Base-by-base conservation (phyloP, 2,888 invertebrate genomes). In the Cerastis leucographa region DNA sequence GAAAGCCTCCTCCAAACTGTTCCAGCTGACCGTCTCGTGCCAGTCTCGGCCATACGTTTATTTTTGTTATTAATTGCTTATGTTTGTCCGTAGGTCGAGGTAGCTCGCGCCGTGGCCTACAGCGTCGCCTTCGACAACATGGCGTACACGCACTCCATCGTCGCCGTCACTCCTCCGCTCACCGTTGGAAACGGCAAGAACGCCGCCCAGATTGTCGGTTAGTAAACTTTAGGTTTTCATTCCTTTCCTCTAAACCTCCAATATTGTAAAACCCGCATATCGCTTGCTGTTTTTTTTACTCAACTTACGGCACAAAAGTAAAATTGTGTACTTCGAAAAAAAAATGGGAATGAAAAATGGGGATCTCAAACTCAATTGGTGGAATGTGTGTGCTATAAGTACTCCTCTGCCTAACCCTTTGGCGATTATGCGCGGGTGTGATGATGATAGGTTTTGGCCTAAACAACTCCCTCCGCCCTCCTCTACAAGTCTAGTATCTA, bases 81-180 rank as follows among this genome's bases (percentile, higher is more conserved):
- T 71, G 14, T 72, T 25, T 44, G 14, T 7, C 56, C 11, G 0
- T 78, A 94, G 94, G 5, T 91, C 14, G 89, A 91, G 35, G 65
- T 85, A 0, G 29, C 91, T 22, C 90, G 90, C 17, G 81, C 89
- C 0, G 46, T 83, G 0, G 68, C 90, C 0, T 91, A 87, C 85
- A 84, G 76, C 54, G 79, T 88, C 0, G 54, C 97, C 1, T 97
- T 97, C 86, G 94, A 97, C 49, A 96, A 97, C 87, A 94, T 97
- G 68, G 98, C 97, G 17, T 95, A 98, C 78, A 94, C 97, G 0
- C 94, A 97, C 81, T 97, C 98, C 80, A 92, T 98, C 70, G 94
- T 98, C 76, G 97, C 97, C 0, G 97, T 97, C 49, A 96, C 97
- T 1, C 96, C 97, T 0, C 95, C 95, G 1, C 91, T 98, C 67